A percentile compares a stretch with the other conserved stretches of the same genome.
phyloP scores from a whole-genome alignment of 2,113 vertebrate genomes.

The Prietella phreatophila region DNA sequence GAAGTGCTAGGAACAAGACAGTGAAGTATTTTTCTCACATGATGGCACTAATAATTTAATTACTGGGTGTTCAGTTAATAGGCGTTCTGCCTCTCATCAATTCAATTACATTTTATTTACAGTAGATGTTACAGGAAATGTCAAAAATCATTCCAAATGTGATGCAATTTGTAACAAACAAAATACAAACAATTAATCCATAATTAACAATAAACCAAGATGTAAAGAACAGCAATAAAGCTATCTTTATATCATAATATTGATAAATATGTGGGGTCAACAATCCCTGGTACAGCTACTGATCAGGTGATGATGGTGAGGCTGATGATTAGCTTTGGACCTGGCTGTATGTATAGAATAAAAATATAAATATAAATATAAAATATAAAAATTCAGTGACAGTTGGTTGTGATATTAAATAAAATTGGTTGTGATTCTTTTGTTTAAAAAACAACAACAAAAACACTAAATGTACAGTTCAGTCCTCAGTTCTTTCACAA shows the following conservation, averaged over 20 bases:
- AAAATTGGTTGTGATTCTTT: background rate
- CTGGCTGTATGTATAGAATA: background rate
- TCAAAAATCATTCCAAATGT: no score
- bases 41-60: background rate
- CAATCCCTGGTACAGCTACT: background rate
- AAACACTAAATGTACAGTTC: no score
- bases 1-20: background rate
- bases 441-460: no score
- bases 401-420: background rate
- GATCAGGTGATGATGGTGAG: background rate
- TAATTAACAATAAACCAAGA: background rate
- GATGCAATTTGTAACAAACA: no score
- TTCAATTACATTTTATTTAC: background rate
- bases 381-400: background rate
- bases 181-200: background rate
- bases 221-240: background rate
- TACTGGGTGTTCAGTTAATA: background rate
- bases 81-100: background rate
- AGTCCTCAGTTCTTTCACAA: no score
- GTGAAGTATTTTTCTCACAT: background rate
- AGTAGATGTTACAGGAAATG: no score
- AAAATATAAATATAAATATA: no score
- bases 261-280: background rate
- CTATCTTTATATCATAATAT: background rate
- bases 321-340: background rate